Conservation (phyloP, 2,888 invertebrate genomes). For the Nomada hirtipes region DNA sequence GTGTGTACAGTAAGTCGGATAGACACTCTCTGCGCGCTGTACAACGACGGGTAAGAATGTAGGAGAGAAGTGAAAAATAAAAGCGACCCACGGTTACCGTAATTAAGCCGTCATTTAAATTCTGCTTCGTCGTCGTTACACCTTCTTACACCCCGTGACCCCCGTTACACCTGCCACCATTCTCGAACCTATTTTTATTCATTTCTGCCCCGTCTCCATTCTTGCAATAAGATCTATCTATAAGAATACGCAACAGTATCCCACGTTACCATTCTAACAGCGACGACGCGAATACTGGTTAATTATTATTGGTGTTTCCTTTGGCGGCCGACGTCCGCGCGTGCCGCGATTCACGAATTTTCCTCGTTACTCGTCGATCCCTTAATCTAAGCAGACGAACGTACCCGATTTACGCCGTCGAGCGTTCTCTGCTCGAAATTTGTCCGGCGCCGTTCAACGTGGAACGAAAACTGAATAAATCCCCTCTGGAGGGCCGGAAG, state of each 20-base stretch:
- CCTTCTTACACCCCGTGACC: neutral
- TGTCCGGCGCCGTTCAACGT: slow-evolving; percentile 20
- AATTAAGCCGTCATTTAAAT: slow-evolving; percentile 62
- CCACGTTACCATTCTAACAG: slow-evolving; percentile 24
- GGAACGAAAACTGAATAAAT: neutral
- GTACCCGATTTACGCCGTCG: neutral
- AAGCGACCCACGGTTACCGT: slow-evolving; percentile 59
- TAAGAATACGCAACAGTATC: slow-evolving; percentile 22
- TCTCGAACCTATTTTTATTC: neutral
- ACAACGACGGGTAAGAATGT: slow-evolving; percentile 74
- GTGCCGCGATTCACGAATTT: slow-evolving; percentile 15
- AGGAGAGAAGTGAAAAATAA: slow-evolving; percentile 55
- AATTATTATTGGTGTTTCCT: slow-evolving; percentile 62
- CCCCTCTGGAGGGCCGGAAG: neutral
- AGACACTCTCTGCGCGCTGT: slow-evolving; percentile 61
- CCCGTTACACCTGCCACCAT: neutral
- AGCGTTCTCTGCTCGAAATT: neutral
- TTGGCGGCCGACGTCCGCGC: slow-evolving; percentile 65
- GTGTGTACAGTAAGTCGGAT: slow-evolving; percentile 73
- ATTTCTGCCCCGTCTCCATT: too few relatives aligned
- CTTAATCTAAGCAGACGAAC: neutral
- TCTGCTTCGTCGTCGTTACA: slow-evolving; percentile 45
- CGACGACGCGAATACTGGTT: slow-evolving; percentile 59
- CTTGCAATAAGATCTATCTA: neutral
- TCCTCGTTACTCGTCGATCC: neutral